Conservation (phyloP, 2,888 invertebrate genomes). For the Eupithecia exiguata region DNA sequence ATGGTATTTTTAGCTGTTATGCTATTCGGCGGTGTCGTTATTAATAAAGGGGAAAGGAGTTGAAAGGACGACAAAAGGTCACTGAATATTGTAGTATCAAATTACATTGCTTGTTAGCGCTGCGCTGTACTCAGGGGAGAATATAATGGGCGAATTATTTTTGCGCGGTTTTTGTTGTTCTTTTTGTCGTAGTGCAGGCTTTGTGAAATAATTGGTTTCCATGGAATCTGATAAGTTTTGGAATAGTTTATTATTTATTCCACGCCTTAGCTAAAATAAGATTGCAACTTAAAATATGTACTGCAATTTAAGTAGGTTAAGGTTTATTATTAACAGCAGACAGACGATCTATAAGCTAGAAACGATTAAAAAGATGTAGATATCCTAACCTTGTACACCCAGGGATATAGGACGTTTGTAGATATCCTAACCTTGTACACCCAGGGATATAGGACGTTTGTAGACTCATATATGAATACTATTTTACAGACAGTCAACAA, state of each 20-base stretch:
- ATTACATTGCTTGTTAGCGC: conserved; percentile 29
- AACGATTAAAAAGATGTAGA: too few relatives aligned
- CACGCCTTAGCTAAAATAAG: not conserved
- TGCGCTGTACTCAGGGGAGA: conserved; percentile 17
- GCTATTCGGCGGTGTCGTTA: conserved; percentile 6
- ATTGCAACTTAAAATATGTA: not conserved
- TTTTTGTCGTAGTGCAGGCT: not conserved
- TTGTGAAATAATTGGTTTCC: not conserved
- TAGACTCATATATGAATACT: too few relatives aligned
- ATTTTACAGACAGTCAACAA: too few relatives aligned
- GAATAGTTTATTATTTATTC: not conserved
- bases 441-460: too few relatives aligned
- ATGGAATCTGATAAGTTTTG: not conserved
- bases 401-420: too few relatives aligned
- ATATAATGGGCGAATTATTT: conserved; percentile 19
- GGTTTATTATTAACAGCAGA: not conserved
- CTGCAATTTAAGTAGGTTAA: too few relatives aligned
- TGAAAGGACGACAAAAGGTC: conserved; percentile 41
- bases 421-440: too few relatives aligned
- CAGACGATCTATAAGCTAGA: too few relatives aligned
- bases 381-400: too few relatives aligned
- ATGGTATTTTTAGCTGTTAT: conserved; percentile 9
- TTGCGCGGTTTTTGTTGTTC: conserved; percentile 2
- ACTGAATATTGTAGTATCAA: conserved; percentile 33
- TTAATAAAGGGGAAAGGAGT: conserved; percentile 28